These are phyloP conservation scores for Acronicta leporina DNA, from an alignment of 2,888 invertebrate species.

Conservation along the genomic window DNA sequence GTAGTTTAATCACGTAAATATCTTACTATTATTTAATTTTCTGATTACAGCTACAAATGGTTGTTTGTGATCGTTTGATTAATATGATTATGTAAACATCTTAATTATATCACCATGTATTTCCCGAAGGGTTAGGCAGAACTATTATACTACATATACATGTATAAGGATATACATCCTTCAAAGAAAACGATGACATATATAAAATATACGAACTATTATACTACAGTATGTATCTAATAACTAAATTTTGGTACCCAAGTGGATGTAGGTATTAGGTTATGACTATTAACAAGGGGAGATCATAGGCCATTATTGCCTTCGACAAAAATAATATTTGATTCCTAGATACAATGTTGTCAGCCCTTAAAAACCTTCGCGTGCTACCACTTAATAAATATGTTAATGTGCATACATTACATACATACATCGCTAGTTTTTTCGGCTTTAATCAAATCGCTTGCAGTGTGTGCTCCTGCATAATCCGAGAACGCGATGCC, in stretches of 20 bases:
- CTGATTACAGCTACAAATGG: background rate
- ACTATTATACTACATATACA: too few species aligned
- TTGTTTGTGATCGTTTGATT: background rate
- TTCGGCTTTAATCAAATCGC: constrained; percentile 62
- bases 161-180: too few species aligned
- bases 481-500: constrained; percentile 66
- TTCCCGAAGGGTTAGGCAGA: too few species aligned
- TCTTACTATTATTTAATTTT: too few species aligned
- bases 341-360: constrained; percentile 8
- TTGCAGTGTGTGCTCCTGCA: constrained; percentile 58
- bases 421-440: constrained; percentile 61
- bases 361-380: constrained; percentile 57
- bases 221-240: too few species aligned
- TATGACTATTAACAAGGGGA: too few species aligned
- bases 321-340: too few species aligned
- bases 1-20: background rate
- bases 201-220: too few species aligned
- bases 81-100: background rate
- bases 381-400: constrained; percentile 77
- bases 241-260: too few species aligned
- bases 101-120: background rate
- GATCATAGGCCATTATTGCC: too few species aligned
- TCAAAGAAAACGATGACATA: too few species aligned
- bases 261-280: too few species aligned
- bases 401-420: constrained; percentile 69